These are phyloP conservation scores for Paradisaea rubra DNA, from an alignment of 2,113 vertebrate genomes.

Conservation along the genomic window DNA sequence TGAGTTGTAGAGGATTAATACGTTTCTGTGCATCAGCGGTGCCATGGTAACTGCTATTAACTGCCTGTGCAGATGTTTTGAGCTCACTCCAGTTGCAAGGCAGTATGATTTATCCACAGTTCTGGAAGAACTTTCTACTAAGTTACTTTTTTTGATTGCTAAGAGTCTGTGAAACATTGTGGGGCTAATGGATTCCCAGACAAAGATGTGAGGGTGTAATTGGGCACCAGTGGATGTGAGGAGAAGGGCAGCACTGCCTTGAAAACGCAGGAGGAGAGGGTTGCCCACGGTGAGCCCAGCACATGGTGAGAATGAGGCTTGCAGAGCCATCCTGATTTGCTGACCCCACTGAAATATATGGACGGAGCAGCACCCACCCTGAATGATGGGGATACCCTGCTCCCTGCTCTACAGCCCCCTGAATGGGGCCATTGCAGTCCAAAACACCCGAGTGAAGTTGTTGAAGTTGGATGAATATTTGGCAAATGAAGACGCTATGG, in stretches of 20 bases:
- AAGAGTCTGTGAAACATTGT: neutral
- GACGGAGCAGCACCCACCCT: rapidly evolving
- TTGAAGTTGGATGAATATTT: neutral
- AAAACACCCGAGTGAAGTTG: rapidly evolving
- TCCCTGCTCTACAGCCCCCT: neutral
- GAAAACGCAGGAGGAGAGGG: neutral
- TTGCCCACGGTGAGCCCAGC: rapidly evolving
- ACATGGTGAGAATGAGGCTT: rapidly evolving
- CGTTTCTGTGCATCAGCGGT: neutral
- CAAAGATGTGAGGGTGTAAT: rapidly evolving
- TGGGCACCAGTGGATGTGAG: neutral
- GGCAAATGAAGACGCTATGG: neutral
- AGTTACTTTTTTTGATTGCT: neutral
- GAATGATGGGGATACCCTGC: neutral
- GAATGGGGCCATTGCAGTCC: rapidly evolving
- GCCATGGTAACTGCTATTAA: conserved; percentile 18
- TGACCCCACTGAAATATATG: rapidly evolving
- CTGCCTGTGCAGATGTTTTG: neutral
- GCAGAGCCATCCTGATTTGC: rapidly evolving
- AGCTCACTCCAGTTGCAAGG: neutral
- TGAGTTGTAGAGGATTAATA: neutral
- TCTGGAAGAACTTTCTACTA: neutral
- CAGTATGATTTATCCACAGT: neutral
- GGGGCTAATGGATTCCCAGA: neutral
- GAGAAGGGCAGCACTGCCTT: neutral